Evolutionary conservation across 1,140 invertebrate genomes (phyloP), one percentile per base, ranked within the genome.

Genomic region (Megathymus violae): DNA sequence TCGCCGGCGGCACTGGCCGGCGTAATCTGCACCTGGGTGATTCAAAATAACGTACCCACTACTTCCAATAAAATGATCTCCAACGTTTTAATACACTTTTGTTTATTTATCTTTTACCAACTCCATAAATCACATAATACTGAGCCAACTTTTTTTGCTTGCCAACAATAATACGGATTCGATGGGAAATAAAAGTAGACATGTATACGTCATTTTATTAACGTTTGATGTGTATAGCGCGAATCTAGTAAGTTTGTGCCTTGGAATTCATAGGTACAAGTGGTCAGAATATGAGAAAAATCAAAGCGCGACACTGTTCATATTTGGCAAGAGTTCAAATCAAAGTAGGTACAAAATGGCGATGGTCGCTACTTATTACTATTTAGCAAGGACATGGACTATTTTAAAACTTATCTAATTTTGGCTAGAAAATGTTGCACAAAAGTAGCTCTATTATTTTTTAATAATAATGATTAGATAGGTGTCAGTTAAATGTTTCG

Each of bases 271-370:
- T 36, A 36, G 0, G 4, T 43, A 25, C 47, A 56, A 51, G 51
- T 52, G 31, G 52, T 70, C 69, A 67, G 50, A 71, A 67, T 61
- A 69, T 62, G 66, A 75, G 64, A 78, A 82, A 78, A 80, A 70
- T 67, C 64, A 51, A 47, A 52, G 44, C 64, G 62, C 43, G 59
- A 69, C 62, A 48, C 68, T 71, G 73, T 67, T 76, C 66, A 60
- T 74, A 70, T 81, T 76, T 84, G 83, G 80, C 83, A 84, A 64
- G 54, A 76, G 66, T 76, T 86, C 81, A 86, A 86, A 69, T 78
- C 67, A 71, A 77, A 78, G 75, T 22, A 22, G 19, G 19, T 72
- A 69, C 59, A 71, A 74, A 77, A 67, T 71, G 72, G 69, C 69
- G 69, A 75, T 73, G 64, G 60, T 75, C 62, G 19, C 52, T 54